These are phyloP conservation scores for Coreius guichenoti DNA, from an alignment of 2,797 vertebrate species.

Conservation along the genomic window DNA sequence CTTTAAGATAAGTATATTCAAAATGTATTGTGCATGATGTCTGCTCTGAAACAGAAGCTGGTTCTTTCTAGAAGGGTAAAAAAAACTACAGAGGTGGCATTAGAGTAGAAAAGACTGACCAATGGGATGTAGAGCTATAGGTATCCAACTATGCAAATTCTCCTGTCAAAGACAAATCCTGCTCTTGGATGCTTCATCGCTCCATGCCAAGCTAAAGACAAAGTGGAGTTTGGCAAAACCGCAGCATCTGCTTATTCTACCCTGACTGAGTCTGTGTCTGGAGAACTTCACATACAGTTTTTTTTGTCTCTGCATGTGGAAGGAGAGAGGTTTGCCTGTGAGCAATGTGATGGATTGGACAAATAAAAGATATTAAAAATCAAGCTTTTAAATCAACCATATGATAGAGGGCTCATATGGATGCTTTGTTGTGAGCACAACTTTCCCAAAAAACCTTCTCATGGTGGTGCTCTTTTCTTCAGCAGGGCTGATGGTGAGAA, in stretches of 20 bases:
- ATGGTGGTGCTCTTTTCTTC: constrained; percentile 59
- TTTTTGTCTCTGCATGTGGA: constrained; percentile 36
- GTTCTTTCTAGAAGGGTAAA: constrained; percentile 37
- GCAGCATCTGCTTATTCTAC: constrained; percentile 14
- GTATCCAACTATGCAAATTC: constrained; percentile 19
- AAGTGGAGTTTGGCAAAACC: constrained; percentile 34
- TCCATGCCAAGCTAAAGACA: constrained; percentile 44
- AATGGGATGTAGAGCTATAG: constrained; percentile 23
- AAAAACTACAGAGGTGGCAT: constrained; percentile 23
- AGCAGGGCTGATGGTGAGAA: constrained; percentile 71
- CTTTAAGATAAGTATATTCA: neutral
- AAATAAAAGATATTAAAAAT: constrained; percentile 55
- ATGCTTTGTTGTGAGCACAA: neutral
- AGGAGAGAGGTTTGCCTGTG: constrained; percentile 42
- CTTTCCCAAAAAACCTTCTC: constrained; percentile 62
- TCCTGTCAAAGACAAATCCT: constrained; percentile 37
- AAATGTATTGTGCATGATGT: constrained; percentile 54
- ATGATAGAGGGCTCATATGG: neutral
- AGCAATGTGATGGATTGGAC: constrained; percentile 58
- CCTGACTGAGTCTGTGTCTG: constrained; percentile 27
- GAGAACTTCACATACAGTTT: constrained; percentile 14
- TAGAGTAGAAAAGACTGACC: constrained; percentile 13
- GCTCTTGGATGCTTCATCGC: constrained; percentile 17
- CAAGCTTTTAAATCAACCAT: neutral
- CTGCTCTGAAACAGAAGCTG: constrained; percentile 65